Conservation (phyloP, 2,888 invertebrate species). For the Drosophila melanosoma region DNA sequence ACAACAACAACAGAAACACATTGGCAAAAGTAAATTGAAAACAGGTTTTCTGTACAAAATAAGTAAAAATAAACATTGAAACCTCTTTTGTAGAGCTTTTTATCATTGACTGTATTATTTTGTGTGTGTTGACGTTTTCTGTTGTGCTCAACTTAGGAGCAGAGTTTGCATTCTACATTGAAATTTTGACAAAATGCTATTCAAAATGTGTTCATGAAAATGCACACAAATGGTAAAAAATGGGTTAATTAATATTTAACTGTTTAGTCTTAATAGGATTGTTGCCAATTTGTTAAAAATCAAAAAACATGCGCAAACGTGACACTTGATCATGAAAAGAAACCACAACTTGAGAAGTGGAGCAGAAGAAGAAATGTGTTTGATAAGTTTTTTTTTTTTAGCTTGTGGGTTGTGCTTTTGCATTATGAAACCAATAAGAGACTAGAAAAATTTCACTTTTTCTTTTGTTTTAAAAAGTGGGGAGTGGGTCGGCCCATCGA, state of each 20-base stretch:
- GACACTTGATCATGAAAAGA: conserved; percentile 49
- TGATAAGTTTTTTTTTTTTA: conserved; percentile 21
- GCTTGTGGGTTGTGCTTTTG: conserved; percentile 43
- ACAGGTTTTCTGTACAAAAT: conserved; percentile 68
- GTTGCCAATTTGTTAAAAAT: background rate
- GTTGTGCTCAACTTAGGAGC: conserved; percentile 16
- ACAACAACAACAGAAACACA: conserved; percentile 40
- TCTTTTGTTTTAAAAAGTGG: conserved; percentile 35
- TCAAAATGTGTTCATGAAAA: conserved; percentile 14
- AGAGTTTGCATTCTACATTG: conserved; percentile 22
- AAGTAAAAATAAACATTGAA: conserved; percentile 64
- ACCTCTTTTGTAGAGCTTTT: conserved; percentile 76
- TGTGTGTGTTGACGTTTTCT: conserved; percentile 34
- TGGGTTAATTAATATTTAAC: conserved; percentile 22
- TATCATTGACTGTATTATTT: conserved; percentile 68
- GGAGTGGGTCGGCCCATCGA: conserved; percentile 19
- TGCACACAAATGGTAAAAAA: conserved; percentile 16
- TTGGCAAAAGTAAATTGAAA: conserved; percentile 75
- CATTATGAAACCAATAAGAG: conserved; percentile 70
- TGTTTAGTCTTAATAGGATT: conserved; percentile 11
- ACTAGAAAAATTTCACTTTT: conserved; percentile 67
- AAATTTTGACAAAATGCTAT: conserved; percentile 22
- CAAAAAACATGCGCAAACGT: conserved; percentile 56
- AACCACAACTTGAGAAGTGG: conserved; percentile 19
- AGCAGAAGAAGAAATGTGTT: conserved; percentile 31